These are phyloP conservation scores for Clarias platycephalus DNA, from an alignment of 2,797 vertebrate species.

Conservation along the genomic window DNA sequence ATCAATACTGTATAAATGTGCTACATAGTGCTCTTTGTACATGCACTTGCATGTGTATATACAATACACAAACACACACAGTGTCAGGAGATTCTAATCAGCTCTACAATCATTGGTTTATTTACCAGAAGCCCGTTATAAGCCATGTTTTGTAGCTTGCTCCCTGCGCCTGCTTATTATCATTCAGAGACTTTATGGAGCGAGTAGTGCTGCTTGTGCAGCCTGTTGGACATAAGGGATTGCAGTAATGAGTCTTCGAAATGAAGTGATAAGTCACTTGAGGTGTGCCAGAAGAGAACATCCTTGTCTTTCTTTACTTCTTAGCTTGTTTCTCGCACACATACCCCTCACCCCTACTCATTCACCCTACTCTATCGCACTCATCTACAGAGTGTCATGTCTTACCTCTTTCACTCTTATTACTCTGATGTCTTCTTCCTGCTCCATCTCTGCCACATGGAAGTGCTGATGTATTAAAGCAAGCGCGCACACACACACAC, in stretches of 20 bases:
- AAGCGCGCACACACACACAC: neutral
- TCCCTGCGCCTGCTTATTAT: slow-evolving; percentile 36
- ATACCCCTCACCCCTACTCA: neutral
- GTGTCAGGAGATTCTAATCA: slow-evolving; percentile 14
- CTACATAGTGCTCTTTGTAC: neutral
- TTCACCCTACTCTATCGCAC: slow-evolving; percentile 13
- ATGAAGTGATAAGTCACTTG: slow-evolving; percentile 48
- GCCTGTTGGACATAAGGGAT: slow-evolving; percentile 44
- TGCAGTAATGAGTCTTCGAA: slow-evolving; percentile 40
- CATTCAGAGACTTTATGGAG: slow-evolving; percentile 42
- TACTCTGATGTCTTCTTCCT: slow-evolving; percentile 5
- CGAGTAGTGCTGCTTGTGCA: slow-evolving; percentile 32
- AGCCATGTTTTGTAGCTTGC: neutral
- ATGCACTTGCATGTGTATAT: no score
- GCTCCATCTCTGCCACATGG: neutral
- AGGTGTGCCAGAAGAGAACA: slow-evolving; percentile 34
- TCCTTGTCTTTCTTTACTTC: slow-evolving; percentile 22
- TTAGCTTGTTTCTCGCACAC: slow-evolving; percentile 1
- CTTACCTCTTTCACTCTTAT: slow-evolving; percentile 13
- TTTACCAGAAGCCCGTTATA: neutral
- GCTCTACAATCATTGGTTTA: slow-evolving; percentile 16
- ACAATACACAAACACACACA: neutral
- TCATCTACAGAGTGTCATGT: slow-evolving; percentile 28
- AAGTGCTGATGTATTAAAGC: slow-evolving; percentile 25
- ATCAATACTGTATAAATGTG: neutral